A percentile compares a stretch with the other conserved stretches of the same genome.
These are phyloP conservation scores for Lanistes nyassanus DNA, from an alignment of 1,140 invertebrate species.

Conservation along the genomic window DNA sequence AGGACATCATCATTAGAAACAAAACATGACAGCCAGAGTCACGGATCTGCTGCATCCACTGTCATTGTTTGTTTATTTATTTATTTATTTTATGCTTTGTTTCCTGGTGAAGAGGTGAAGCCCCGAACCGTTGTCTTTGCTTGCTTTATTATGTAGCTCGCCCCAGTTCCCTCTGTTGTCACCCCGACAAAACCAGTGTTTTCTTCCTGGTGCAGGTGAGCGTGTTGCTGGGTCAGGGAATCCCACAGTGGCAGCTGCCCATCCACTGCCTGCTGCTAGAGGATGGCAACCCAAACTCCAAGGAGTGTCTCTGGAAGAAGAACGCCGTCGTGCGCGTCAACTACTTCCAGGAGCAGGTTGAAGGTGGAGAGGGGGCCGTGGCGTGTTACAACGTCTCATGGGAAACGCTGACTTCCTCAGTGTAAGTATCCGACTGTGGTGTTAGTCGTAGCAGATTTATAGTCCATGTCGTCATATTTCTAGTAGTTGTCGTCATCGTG, in stretches of 20 bases:
- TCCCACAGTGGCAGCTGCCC: conserved; percentile 54
- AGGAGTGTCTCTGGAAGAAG: conserved; percentile 53
- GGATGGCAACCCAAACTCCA: conserved; percentile 38
- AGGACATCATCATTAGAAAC: no score
- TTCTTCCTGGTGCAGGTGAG: conserved; percentile 12
- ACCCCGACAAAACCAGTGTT: no score
- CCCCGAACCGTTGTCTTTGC: no score
- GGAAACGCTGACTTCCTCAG: conserved; percentile 34
- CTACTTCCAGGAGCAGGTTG: conserved; percentile 33
- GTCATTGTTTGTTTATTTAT: no score
- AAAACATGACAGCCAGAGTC: no score
- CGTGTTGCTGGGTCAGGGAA: conserved; percentile 42
- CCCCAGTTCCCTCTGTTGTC: no score
- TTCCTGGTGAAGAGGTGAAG: no score
- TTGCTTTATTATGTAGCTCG: no score
- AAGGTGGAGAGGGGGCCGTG: conserved; percentile 15
- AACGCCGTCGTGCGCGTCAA: conserved; percentile 47
- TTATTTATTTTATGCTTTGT: no score
- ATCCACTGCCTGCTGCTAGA: conserved; percentile 46
- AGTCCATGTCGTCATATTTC: no score
- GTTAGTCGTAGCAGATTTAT: background rate
- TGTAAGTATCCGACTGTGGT: background rate
- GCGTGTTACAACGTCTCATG: conserved; percentile 60
- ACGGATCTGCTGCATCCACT: no score
- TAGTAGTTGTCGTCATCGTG: background rate